Base-by-base conservation (phyloP, 2,113 vertebrate genomes). In the Pedetes capensis region DNA sequence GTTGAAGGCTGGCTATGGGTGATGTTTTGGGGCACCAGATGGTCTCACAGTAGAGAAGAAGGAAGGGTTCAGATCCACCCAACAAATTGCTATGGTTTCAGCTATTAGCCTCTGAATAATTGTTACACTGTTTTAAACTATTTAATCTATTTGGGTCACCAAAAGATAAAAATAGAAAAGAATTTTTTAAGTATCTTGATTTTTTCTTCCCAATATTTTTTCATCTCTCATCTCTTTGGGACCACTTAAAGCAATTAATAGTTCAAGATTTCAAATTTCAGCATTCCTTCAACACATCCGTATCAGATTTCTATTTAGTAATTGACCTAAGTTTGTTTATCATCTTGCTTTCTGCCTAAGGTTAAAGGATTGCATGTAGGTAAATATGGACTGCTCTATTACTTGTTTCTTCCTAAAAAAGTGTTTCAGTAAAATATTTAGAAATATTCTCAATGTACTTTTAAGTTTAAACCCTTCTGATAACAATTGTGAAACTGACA, bases 381-480 rank as follows among this genome's bases (percentile, higher is more conserved):
- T 59, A 94, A 92, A 85, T 63, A 51, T 25, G 37, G 7, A 85
- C 89, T 91, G 20, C 20, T 83, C 57, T 93, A 22, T 71, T 64
- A 79, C 23, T 42, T 90, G 20, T 63, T 92, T 94, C 80, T 1
- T 78, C 64, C 80, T 37, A 51, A 84, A 90, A 91, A 64, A 7
- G 10, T 72, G 79, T 83, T 93, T 84, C 53, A 88, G 39, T 66
- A 74, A 49, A 89, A 76, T 80, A 12, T 66, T 72, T 87, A 79
- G 71, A 81, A 93, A 71, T 87, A 83, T 86, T 87, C 23, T 27
- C 61, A 82, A 81, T 72, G 10, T 27, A 16, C 79, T 66, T 89
- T 29, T 92, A 91, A 91, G 61, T 91, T 69, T 94, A 75, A 88
- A 85, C 23, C 89, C 86, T 94, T 91, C 79, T 95, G 66, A 75